phyloP scores from a whole-genome alignment of 2,113 vertebrate genomes.

The Psilopsiagon aymara region DNA sequence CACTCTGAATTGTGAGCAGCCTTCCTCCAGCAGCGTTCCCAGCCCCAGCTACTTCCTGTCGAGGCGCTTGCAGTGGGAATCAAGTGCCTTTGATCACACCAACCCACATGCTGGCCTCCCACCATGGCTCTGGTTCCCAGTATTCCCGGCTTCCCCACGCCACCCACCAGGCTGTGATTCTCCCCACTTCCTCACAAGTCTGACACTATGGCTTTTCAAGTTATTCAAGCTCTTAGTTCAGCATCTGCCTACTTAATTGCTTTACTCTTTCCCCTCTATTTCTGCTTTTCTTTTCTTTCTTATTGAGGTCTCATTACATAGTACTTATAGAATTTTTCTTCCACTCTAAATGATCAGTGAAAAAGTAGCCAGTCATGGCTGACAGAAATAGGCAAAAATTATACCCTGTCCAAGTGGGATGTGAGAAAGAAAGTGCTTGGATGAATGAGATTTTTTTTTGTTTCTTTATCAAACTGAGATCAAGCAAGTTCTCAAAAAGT shows the following conservation, averaged over 20 bases:
- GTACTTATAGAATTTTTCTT: neutral
- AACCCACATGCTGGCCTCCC: neutral
- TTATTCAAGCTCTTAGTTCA: neutral
- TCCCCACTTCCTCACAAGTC: neutral
- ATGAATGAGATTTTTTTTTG: neutral
- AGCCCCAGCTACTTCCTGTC: neutral
- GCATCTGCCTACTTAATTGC: neutral
- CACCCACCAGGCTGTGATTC: neutral
- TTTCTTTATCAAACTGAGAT: neutral
- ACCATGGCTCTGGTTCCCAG: neutral
- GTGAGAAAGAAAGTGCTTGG: neutral
- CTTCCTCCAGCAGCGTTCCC: neutral
- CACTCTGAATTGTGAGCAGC: neutral
- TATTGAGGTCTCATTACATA: neutral
- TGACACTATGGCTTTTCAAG: neutral
- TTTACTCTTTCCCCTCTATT: neutral
- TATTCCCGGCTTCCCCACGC: neutral
- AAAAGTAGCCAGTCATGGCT: neutral
- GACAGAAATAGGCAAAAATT: neutral
- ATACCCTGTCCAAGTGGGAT: neutral
- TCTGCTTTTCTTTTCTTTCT: neutral
- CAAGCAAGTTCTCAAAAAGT: neutral
- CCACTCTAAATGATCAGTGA: neutral
- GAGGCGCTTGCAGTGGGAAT: accelerated
- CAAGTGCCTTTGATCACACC: neutral